phyloP scores from a whole-genome alignment of 2,888 invertebrate genomes.

The Automeris io region DNA sequence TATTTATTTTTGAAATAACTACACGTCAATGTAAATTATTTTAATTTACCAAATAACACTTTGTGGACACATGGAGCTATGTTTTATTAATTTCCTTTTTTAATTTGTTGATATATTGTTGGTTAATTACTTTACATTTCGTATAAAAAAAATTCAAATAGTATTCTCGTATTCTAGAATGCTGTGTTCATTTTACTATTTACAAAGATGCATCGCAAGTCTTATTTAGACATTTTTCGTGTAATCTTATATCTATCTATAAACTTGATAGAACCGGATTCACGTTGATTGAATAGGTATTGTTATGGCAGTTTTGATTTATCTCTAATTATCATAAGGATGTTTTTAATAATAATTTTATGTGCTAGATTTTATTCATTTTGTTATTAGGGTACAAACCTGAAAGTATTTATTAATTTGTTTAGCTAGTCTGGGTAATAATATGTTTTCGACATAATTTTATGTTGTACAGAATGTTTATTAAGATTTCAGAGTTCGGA shows the following conservation, averaged over 20 bases:
- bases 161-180: constrained; percentile 12
- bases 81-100: too few species aligned
- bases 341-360: constrained; percentile 46
- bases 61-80: too few species aligned
- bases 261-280: constrained; percentile 7
- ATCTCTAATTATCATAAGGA: constrained; percentile 31
- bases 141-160: too few species aligned
- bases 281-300: constrained; percentile 16
- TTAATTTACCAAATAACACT: too few species aligned
- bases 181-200: constrained; percentile 35
- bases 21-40: too few species aligned
- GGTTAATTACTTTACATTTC: too few species aligned
- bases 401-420: constrained; percentile 57
- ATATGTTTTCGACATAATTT: constrained; percentile 27
- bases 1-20: too few species aligned
- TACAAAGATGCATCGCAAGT: constrained; percentile 28
- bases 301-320: constrained; percentile 28
- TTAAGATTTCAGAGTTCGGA: constrained; percentile 13
- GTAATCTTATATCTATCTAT: constrained; percentile 21
- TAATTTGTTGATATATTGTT: too few species aligned
- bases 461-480: constrained; percentile 22
- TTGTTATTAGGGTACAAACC: constrained; percentile 55
- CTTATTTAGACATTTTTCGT: constrained; percentile 25
- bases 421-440: constrained; percentile 52
- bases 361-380: constrained; percentile 46